Conservation (phyloP, 1,140 invertebrate genomes). For the Camponotus vicinus region DNA sequence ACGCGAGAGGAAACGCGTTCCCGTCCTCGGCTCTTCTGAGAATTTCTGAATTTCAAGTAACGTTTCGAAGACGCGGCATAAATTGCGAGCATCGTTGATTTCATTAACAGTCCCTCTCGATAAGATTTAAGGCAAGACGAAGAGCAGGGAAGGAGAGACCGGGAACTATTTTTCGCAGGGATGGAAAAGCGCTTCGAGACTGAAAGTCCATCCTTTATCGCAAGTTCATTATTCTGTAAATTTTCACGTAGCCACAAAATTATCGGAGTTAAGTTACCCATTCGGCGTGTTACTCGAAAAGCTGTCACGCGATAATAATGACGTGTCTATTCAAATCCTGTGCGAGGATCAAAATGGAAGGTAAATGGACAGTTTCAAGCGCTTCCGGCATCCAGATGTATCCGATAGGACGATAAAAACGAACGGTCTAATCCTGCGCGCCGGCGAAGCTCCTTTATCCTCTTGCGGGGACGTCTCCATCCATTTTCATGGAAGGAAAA, state of each 20-base stretch:
- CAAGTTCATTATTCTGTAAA: background rate
- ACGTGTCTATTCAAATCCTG: background rate
- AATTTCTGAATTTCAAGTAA: slow-evolving; percentile 46
- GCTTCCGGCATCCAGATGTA: slow-evolving; percentile 43
- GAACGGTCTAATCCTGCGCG: slow-evolving; percentile 61
- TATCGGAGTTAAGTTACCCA: background rate
- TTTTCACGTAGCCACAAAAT: background rate
- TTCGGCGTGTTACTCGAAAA: background rate
- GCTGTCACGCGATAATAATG: slow-evolving; percentile 20
- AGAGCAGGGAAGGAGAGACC: background rate
- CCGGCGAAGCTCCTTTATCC: slow-evolving; percentile 37
- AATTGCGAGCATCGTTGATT: slow-evolving; percentile 26
- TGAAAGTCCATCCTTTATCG: no score
- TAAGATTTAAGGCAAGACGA: slow-evolving; percentile 12
- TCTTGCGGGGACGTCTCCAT: slow-evolving; percentile 41
- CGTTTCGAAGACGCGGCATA: background rate
- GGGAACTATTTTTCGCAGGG: background rate
- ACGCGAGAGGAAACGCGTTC: background rate
- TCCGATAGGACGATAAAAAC: slow-evolving; percentile 70
- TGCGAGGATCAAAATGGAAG: slow-evolving; percentile 16
- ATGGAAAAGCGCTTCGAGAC: background rate
- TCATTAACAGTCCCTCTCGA: slow-evolving; percentile 39
- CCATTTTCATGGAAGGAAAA: slow-evolving; percentile 13
- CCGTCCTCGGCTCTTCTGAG: background rate
- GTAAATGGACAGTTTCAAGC: background rate